Evolutionary conservation across 2,113 vertebrate genomes (phyloP).

Genomic region (Lathamus discolor): DNA sequence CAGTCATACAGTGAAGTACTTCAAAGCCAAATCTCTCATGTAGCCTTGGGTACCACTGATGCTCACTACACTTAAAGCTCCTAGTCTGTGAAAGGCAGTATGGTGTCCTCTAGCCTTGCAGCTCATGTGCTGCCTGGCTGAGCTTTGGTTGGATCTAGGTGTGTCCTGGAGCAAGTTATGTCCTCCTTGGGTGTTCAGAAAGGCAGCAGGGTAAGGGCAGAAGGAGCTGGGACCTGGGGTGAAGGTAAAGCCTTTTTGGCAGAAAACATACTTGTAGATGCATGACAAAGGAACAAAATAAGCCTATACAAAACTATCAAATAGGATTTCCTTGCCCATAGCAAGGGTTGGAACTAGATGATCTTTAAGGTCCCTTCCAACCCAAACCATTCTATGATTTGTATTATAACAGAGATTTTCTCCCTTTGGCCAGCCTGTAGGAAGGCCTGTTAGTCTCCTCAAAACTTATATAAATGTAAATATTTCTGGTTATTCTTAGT

Average conservation of each 20-base stretch:
- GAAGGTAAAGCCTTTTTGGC: not conserved
- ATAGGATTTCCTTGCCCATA: not conserved
- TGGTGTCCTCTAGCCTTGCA: not conserved
- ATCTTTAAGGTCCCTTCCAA: not conserved
- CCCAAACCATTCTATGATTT: not conserved
- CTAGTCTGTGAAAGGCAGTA: not conserved
- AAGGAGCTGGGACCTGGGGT: not conserved
- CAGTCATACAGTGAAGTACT: not conserved
- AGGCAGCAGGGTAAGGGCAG: not conserved
- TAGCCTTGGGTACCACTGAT: not conserved
- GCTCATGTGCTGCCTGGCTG: not conserved
- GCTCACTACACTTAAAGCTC: not conserved
- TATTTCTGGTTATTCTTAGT: not conserved
- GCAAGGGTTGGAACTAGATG: not conserved
- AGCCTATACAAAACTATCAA: not conserved
- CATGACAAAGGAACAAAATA: not conserved
- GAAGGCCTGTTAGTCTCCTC: not conserved
- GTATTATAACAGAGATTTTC: not conserved
- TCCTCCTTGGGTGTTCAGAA: not conserved
- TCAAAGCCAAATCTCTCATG: not conserved
- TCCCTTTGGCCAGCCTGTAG: not conserved
- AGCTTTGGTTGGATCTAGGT: not conserved
- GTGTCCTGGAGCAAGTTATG: not conserved
- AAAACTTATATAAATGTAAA: not conserved
- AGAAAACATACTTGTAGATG: not conserved